A percentile compares a stretch with the other conserved stretches of the same genome.
Conservation (phyloP, 2,797 vertebrate genomes). For the Chaetodon trifasciatus region DNA sequence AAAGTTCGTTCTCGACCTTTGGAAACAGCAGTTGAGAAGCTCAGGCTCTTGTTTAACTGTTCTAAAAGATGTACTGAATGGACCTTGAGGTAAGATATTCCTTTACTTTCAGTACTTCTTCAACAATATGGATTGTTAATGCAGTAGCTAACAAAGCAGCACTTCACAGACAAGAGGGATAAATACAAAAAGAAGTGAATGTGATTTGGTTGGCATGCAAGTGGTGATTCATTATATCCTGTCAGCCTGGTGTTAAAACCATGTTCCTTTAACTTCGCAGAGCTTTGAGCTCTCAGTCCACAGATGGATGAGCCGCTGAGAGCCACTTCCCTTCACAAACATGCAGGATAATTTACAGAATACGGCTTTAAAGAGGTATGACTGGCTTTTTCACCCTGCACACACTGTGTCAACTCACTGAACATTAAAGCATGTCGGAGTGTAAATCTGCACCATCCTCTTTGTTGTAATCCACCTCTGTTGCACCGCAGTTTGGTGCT, state of each 20-base stretch:
- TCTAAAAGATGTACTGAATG: not conserved
- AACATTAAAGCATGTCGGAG: constrained; percentile 6
- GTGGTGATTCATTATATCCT: not conserved
- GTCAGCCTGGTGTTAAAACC: not conserved
- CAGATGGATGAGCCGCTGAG: not conserved
- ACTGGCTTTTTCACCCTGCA: not conserved
- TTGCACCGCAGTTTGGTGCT: constrained; percentile 2
- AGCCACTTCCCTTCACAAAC: constrained; percentile 12
- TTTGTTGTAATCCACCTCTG: constrained; percentile 3
- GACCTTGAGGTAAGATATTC: not conserved
- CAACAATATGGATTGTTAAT: not conserved
- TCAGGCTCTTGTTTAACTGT: not conserved
- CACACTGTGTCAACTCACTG: not conserved
- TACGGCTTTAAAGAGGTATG: constrained; percentile 29
- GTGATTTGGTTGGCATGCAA: not conserved
- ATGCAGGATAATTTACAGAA: not conserved
- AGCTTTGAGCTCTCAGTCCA: not conserved
- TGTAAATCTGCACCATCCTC: constrained; percentile 2
- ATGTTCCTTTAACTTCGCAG: constrained; percentile 15
- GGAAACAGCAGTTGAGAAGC: not conserved
- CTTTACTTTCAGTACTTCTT: no score
- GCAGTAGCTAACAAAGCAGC: not conserved
- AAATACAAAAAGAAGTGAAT: not conserved
- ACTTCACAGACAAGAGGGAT: not conserved
- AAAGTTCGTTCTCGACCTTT: not conserved